Evolutionary conservation across 92 coral and sea anemone genomes (phyloP).

Genomic region (Palythoa caribaeorum): DNA sequence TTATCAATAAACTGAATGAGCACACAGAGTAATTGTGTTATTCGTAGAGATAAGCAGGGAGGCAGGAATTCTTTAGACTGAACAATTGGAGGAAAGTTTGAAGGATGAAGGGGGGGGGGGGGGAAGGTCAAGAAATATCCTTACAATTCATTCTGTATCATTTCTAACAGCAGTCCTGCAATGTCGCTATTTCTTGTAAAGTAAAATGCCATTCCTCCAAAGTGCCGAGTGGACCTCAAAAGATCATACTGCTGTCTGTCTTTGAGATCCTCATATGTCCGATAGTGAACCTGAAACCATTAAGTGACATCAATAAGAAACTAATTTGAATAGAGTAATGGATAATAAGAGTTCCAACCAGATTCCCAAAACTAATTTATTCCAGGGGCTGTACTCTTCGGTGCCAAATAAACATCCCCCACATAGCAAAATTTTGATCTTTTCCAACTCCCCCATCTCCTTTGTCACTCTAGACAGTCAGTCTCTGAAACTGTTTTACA

Average conservation of each 20-base stretch:
- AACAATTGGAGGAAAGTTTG: no score
- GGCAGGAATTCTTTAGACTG: background rate
- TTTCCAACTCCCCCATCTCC: no score
- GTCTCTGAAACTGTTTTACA: no score
- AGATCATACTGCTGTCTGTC: constrained; percentile 70
- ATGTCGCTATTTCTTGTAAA: constrained; percentile 67
- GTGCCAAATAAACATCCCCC: no score
- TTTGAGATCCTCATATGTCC: constrained; percentile 83
- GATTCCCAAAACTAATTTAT: no score
- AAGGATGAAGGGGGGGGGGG: background rate
- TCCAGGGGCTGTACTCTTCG: no score
- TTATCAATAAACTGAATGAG: no score
- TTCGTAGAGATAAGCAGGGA: background rate
- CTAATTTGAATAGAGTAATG: background rate
- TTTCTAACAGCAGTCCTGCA: constrained; percentile 77
- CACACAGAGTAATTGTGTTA: no score
- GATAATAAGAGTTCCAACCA: no score
- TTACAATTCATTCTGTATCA: constrained; percentile 83
- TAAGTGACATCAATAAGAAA: background rate
- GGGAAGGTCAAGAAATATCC: background rate
- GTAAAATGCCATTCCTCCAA: constrained; percentile 95
- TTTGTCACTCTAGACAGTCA: no score
- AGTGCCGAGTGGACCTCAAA: constrained; percentile 94
- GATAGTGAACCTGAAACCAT: constrained; percentile 78
- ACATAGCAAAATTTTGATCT: no score